Conservation (phyloP, 92 coral and sea anemone genomes). For the Porites cylindrica region DNA sequence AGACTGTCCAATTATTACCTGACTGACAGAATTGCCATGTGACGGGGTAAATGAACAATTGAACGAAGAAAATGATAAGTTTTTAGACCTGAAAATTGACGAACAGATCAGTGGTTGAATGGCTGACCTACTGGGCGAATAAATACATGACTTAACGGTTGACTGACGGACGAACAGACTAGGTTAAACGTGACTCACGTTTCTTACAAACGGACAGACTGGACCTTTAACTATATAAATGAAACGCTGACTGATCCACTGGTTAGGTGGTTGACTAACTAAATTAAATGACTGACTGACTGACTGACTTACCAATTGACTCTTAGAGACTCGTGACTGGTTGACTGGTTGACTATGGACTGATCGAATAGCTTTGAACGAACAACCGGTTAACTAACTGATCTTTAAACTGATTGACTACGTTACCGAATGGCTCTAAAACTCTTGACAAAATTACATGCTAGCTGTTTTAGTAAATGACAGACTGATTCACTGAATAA, state of each 20-base stretch:
- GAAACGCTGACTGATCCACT: conserved; percentile 7
- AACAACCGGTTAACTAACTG: background rate
- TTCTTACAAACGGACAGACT: too few relatives aligned
- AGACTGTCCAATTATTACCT: too few relatives aligned
- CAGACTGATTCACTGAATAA: background rate
- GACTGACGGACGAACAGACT: too few relatives aligned
- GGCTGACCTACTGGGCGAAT: background rate
- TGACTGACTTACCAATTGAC: background rate
- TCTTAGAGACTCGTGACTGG: background rate
- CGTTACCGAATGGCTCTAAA: too few relatives aligned
- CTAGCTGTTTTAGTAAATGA: background rate
- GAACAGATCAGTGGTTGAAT: too few relatives aligned
- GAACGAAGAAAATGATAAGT: background rate
- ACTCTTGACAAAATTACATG: too few relatives aligned
- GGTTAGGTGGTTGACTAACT: background rate
- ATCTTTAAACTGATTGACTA: background rate
- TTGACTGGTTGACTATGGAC: conserved; percentile 8
- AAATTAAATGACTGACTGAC: conserved; percentile 1
- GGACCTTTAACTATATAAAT: background rate
- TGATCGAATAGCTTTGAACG: background rate
- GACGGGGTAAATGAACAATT: background rate
- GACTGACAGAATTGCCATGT: conserved; percentile 2
- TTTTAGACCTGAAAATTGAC: too few relatives aligned
- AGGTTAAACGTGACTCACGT: too few relatives aligned
- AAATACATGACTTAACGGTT: too few relatives aligned